These are phyloP conservation scores for Bellardia bayeri DNA, from an alignment of 2,888 invertebrate species.

Conservation along the genomic window DNA sequence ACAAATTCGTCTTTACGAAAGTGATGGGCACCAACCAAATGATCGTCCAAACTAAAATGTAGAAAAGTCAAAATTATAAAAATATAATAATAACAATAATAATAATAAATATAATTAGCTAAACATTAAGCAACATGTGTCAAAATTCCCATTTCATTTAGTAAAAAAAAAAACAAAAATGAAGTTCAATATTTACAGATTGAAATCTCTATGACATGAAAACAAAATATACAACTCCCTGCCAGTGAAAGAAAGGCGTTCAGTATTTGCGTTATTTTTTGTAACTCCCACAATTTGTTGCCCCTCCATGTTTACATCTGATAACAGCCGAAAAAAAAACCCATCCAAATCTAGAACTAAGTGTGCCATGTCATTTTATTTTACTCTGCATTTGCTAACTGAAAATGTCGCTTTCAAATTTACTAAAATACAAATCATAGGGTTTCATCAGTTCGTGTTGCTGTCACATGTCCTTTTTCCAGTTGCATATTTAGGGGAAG, in stretches of 20 bases:
- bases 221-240: conserved; percentile 33
- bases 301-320: conserved; percentile 42
- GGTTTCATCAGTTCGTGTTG: conserved; percentile 59
- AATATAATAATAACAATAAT: neutral
- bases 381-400: conserved; percentile 18
- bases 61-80: neutral
- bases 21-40: conserved; percentile 91
- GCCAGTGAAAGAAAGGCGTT: conserved; percentile 35
- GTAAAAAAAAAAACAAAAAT: conserved; percentile 16
- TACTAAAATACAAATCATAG: conserved; percentile 65
- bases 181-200: conserved; percentile 72
- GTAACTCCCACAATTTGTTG: conserved; percentile 44
- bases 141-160: conserved; percentile 67
- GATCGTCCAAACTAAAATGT: conserved; percentile 91
- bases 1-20: conserved; percentile 91
- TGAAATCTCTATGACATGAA: conserved; percentile 70
- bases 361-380: conserved; percentile 36
- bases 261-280: conserved; percentile 55
- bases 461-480: conserved; percentile 47
- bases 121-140: conserved; percentile 60
- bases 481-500: neutral
- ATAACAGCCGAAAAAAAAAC: conserved; percentile 42
- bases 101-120: conserved; percentile 50
- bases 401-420: conserved; percentile 33
- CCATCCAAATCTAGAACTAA: conserved; percentile 49